These are phyloP conservation scores for Tiaroga cobitis DNA, from an alignment of 2,797 vertebrate genomes.

Conservation along the genomic window DNA sequence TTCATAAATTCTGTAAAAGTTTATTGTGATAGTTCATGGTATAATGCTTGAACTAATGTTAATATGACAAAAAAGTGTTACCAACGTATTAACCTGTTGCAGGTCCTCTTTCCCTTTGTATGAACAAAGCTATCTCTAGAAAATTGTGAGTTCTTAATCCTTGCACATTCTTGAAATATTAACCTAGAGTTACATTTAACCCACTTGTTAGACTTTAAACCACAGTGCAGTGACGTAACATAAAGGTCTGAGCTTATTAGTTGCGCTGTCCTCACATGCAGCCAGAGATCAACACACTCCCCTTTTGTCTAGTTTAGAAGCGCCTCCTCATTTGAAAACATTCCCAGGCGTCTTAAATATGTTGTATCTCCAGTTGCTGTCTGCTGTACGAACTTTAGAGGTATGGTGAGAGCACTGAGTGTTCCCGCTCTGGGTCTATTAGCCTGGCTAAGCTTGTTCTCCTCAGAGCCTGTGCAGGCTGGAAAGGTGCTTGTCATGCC, in stretches of 20 bases:
- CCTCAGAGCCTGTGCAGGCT: conserved; percentile 62
- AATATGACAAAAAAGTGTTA: not conserved
- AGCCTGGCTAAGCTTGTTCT: conserved; percentile 66
- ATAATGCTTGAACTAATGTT: not conserved
- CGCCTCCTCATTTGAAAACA: conserved; percentile 33
- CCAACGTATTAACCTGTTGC: not conserved
- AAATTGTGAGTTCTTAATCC: not conserved
- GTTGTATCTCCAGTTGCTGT: not conserved
- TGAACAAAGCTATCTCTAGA: not conserved
- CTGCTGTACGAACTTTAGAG: conserved; percentile 21
- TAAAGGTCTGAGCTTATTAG: conserved; percentile 18
- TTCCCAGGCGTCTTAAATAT: not conserved
- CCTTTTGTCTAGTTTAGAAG: conserved; percentile 28
- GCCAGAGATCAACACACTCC: not conserved
- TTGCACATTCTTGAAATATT: not conserved
- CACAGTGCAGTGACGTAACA: not conserved
- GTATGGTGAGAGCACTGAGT: conserved; percentile 63
- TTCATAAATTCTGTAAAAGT: not conserved
- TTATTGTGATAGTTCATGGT: not conserved
- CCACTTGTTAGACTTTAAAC: conserved; percentile 33
- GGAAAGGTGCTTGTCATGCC: conserved; percentile 77
- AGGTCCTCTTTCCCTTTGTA: conserved; percentile 20
- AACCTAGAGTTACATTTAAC: conserved; percentile 29
- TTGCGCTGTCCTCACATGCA: not conserved
- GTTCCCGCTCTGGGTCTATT: conserved; percentile 62